Percentiles rank a stretch among this genome's conserved stretches.
These are phyloP conservation scores for Watersipora subatra DNA, from an alignment of 1,140 invertebrate species.

Conservation along the genomic window DNA sequence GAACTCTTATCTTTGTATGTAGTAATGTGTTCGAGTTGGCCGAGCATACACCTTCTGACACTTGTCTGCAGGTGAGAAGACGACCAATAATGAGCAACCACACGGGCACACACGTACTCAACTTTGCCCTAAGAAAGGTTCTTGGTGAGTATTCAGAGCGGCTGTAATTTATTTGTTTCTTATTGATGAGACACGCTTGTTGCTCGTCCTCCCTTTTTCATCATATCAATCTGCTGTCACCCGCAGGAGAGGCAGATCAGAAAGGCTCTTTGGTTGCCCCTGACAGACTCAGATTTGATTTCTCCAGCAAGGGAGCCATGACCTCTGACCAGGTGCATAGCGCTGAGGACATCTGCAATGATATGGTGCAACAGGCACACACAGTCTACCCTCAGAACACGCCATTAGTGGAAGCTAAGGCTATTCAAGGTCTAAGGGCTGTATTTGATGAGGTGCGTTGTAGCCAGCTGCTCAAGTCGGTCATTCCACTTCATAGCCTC, in stretches of 20 bases:
- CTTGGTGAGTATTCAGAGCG: slow-evolving; percentile 38
- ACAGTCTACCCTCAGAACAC: slow-evolving; percentile 80
- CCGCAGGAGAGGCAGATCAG: slow-evolving; percentile 83
- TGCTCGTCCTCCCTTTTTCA: too few species aligned
- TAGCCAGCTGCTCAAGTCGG: too few species aligned
- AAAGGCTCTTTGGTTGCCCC: slow-evolving; percentile 95
- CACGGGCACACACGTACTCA: slow-evolving; percentile 92
- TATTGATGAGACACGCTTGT: too few species aligned
- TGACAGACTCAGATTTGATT: slow-evolving; percentile 91
- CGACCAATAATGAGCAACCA: slow-evolving; percentile 87
- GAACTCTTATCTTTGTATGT: neutral
- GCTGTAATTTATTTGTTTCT: too few species aligned
- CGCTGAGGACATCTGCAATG: slow-evolving; percentile 63
- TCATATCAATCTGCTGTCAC: too few species aligned
- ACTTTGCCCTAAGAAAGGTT: slow-evolving; percentile 80
- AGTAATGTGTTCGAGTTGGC: too few species aligned
- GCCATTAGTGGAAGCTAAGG: slow-evolving; percentile 68
- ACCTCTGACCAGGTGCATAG: slow-evolving; percentile 69
- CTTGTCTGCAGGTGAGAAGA: slow-evolving; percentile 28
- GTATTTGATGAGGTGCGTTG: slow-evolving; percentile 87
- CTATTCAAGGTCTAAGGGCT: slow-evolving; percentile 82
- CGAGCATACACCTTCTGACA: too few species aligned
- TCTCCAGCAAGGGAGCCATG: slow-evolving; percentile 84
- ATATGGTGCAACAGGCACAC: slow-evolving; percentile 64
- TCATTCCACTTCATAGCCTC: too few species aligned